Conservation (phyloP, 2,888 invertebrate genomes). For the Dolomedes plantarius region DNA sequence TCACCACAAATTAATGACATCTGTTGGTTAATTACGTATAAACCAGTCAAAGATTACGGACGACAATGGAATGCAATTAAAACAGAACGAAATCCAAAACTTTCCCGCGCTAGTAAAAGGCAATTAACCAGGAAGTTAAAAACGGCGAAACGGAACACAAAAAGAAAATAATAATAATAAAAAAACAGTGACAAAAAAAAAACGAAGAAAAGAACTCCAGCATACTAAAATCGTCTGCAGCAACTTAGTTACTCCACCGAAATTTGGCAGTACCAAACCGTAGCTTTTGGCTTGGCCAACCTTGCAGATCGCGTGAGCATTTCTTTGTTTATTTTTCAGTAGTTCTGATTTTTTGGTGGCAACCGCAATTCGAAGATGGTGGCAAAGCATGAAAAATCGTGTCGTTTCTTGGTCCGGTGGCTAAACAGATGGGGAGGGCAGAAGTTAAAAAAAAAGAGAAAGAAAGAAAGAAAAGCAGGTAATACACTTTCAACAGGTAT, state of each 20-base stretch:
- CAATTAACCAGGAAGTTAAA: slow-evolving; percentile 60
- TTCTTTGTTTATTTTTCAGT: slow-evolving; percentile 5
- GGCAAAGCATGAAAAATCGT: slow-evolving; percentile 33
- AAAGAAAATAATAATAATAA: background rate
- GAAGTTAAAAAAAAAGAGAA: background rate
- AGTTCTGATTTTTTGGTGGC: background rate
- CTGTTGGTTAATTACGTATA: too few relatives aligned
- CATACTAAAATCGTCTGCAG: slow-evolving; percentile 11
- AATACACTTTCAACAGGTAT: background rate
- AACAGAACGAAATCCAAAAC: too few relatives aligned
- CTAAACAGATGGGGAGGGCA: background rate
- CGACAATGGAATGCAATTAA: too few relatives aligned
- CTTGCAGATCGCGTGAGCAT: slow-evolving; percentile 53
- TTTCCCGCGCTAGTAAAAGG: too few relatives aligned
- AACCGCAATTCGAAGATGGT: background rate
- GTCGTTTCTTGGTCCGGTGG: slow-evolving; percentile 17
- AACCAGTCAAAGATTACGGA: too few relatives aligned
- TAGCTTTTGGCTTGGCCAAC: slow-evolving; percentile 56
- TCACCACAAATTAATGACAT: too few relatives aligned
- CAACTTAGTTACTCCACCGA: slow-evolving; percentile 27
- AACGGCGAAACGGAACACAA: slow-evolving; percentile 24
- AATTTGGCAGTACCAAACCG: slow-evolving; percentile 49
- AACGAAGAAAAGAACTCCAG: background rate
- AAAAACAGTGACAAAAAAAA: background rate
- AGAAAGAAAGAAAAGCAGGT: background rate